These are phyloP conservation scores for Callyntrura sp. DNA, from an alignment of 2,888 invertebrate genomes.

Conservation along the genomic window DNA sequence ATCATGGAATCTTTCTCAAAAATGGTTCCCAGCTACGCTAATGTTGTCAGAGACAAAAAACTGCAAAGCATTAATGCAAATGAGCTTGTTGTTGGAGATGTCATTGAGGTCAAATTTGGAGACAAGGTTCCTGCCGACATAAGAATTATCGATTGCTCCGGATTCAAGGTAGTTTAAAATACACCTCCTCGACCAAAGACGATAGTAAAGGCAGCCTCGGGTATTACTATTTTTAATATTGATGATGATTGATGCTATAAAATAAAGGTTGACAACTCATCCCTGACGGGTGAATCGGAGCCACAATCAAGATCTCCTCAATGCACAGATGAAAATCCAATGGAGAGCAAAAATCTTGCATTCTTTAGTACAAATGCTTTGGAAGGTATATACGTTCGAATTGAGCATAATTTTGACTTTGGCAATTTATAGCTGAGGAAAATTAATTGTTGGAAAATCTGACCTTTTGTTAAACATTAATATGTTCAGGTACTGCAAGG, in stretches of 20 bases:
- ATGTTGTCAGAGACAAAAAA: constrained; percentile 81
- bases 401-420: no score
- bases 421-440: no score
- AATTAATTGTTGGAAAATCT: no score
- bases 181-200: no score
- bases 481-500: constrained; percentile 85
- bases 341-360: constrained; percentile 85
- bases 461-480: no score
- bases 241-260: no score
- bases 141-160: constrained; percentile 86
- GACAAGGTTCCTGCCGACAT: constrained; percentile 88
- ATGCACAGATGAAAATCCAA: constrained; percentile 86
- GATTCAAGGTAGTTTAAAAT: constrained; percentile 88
- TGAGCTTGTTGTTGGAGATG: constrained; percentile 85
- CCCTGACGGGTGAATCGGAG: constrained; percentile 85
- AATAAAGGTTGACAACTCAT: constrained; percentile 85
- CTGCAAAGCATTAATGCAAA: constrained; percentile 66
- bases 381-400: constrained; percentile 85
- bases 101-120: constrained; percentile 88
- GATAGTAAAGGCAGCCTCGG: no score
- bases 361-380: constrained; percentile 85
- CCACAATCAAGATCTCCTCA: constrained; percentile 84
- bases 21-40: constrained; percentile 86
- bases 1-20: constrained; percentile 88
- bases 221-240: no score